Evolutionary conservation across 1,140 invertebrate genomes (phyloP).

Genomic region (Monomorium pharaonis): DNA sequence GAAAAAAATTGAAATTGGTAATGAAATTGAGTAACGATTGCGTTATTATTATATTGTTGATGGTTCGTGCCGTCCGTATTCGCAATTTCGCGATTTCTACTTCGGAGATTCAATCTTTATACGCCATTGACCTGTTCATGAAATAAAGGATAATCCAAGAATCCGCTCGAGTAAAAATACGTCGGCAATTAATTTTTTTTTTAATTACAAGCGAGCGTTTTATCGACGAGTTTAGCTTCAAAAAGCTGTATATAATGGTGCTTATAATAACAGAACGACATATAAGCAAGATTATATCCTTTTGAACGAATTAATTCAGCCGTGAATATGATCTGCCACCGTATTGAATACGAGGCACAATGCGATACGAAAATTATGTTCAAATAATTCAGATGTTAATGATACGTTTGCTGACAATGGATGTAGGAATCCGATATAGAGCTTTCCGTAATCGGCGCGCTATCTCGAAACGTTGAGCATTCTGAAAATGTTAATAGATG

Average conservation of each 20-base stretch:
- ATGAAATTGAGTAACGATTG: neutral
- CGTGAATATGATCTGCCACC: neutral
- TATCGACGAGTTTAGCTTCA: neutral
- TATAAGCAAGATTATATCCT: neutral
- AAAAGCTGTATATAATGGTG: neutral
- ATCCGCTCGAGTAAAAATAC: constrained; percentile 6
- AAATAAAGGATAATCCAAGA: neutral
- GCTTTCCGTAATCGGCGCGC: constrained; percentile 3
- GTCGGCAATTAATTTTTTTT: neutral
- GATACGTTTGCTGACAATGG: constrained; percentile 10
- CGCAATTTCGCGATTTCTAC: neutral
- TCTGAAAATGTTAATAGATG: constrained; percentile 41
- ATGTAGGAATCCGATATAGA: constrained; percentile 5
- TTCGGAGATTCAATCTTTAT: constrained; percentile 29
- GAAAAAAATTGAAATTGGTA: neutral
- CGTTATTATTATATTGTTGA: neutral
- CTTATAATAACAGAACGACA: neutral
- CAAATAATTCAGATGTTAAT: constrained; percentile 33
- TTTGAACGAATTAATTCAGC: neutral
- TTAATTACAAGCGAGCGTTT: neutral
- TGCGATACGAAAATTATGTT: constrained; percentile 7
- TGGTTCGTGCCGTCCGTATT: neutral
- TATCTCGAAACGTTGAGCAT: constrained; percentile 41
- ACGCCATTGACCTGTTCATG: neutral
- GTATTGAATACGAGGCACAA: neutral